These are phyloP conservation scores for Drosophila sturtevanti DNA, from an alignment of 1,140 invertebrate genomes.

Conservation along the genomic window DNA sequence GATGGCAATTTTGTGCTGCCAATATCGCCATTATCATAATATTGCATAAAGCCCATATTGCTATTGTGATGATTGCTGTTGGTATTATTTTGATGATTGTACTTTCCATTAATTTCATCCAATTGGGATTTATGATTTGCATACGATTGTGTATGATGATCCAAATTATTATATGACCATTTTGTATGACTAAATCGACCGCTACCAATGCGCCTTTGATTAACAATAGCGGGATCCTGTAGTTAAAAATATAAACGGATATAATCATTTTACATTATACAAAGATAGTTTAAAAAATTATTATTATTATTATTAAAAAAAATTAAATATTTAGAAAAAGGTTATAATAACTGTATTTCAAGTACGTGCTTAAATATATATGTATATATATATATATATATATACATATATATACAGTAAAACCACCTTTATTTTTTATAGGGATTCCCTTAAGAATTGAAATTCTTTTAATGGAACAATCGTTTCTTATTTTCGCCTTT, in stretches of 20 bases:
- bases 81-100: slow-evolving; percentile 17
- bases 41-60: slow-evolving; percentile 58
- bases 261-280: not conserved
- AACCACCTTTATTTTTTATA: too few relatives aligned
- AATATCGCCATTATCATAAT: slow-evolving; percentile 65
- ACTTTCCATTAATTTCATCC: slow-evolving; percentile 38
- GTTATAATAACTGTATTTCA: too few relatives aligned
- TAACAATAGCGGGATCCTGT: slow-evolving; percentile 73
- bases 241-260: not conserved
- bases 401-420: too few relatives aligned
- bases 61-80: slow-evolving; percentile 25
- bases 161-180: slow-evolving; percentile 56
- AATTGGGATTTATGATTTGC: slow-evolving; percentile 39
- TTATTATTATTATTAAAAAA: too few relatives aligned
- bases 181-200: slow-evolving; percentile 69
- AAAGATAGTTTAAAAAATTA: not conserved
- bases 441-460: too few relatives aligned
- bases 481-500: not conserved
- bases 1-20: slow-evolving; percentile 32
- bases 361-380: too few relatives aligned
- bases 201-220: slow-evolving; percentile 79
- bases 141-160: slow-evolving; percentile 37
- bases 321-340: too few relatives aligned
- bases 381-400: too few relatives aligned
- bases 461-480: too few relatives aligned